Evolutionary conservation across 2,113 vertebrate genomes (phyloP).

Genomic region (Glaucomys volans): DNA sequence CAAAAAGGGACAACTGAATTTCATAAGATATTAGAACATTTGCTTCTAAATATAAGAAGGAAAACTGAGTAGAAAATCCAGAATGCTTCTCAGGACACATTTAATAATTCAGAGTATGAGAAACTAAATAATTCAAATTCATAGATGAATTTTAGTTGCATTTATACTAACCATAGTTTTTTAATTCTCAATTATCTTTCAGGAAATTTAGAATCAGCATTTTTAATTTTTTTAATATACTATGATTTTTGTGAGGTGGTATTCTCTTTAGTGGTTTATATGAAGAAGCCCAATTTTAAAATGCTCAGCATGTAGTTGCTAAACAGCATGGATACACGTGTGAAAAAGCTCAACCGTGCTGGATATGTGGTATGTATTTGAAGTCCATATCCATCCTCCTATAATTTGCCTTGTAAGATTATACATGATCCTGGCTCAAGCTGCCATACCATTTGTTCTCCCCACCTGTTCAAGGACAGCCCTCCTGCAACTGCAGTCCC

Average conservation of each 20-base stretch:
- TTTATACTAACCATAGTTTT: not conserved
- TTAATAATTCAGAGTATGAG: not conserved
- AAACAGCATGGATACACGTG: not conserved
- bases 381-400: not conserved
- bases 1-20: not conserved
- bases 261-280: not conserved
- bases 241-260: not conserved
- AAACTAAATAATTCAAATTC: not conserved
- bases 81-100: not conserved
- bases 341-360: not conserved
- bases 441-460: not conserved
- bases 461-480: not conserved
- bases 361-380: not conserved
- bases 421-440: not conserved
- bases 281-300: not conserved
- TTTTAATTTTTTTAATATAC: not conserved
- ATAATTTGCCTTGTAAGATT: not conserved
- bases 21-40: not conserved
- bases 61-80: not conserved
- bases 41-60: not conserved
- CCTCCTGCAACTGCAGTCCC: not conserved
- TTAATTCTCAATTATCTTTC: constrained; percentile 12
- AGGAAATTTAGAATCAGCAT: not conserved
- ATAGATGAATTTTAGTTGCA: not conserved
- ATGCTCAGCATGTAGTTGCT: not conserved